Evolutionary conservation across 2,888 invertebrate genomes (phyloP), one percentile per base, ranked within the genome.

Genomic region (Patella depressa): DNA sequence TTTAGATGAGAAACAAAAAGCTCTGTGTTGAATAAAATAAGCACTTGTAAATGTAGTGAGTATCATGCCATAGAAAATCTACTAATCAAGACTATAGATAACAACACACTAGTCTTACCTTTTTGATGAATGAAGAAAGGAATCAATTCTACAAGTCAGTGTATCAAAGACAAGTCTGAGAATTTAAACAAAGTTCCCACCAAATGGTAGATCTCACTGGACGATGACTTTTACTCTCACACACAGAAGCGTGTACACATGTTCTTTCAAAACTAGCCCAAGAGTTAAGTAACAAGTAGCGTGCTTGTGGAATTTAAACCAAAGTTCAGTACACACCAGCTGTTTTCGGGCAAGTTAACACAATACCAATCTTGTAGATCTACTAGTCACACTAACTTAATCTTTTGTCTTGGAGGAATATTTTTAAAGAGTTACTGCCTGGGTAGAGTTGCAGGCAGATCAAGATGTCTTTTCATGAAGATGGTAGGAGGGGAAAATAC

Each of bases 401-500:
- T 45, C 45, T 45, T 45, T 45, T 45, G 45, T 45, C 45, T 45
- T 45, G 45, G 24, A 65, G 65, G 24, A 24, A 19, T 24, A 65
- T 24, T 65, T 65, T 24, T 65, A 24, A 65, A 65, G 65, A 65
- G 65, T 65, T 14, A 65, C 65, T 65, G 65, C 65, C 65, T 24
- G 24, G 24, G 24, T 65, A 24, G 45, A 65, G 24, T 65, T 24
- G 65, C 65, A 65, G 65, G 65, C 65, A 65, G 65, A 65, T 24
- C 19, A 19, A 65, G 65, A 45, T 45, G 45, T 45, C 45, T 7
- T 45, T 65, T 65, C 19, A 24, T 19, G 65, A 65, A 65, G 65
- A 65, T 65, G 65, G 65, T 65, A 65, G 65, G 65, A 65, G 65
- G 65, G 65, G 24, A 65, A 65, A 65, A 65, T 65, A 65, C 19